Conservation (phyloP, 2,113 vertebrate species). For the Pterocles burchelli region DNA sequence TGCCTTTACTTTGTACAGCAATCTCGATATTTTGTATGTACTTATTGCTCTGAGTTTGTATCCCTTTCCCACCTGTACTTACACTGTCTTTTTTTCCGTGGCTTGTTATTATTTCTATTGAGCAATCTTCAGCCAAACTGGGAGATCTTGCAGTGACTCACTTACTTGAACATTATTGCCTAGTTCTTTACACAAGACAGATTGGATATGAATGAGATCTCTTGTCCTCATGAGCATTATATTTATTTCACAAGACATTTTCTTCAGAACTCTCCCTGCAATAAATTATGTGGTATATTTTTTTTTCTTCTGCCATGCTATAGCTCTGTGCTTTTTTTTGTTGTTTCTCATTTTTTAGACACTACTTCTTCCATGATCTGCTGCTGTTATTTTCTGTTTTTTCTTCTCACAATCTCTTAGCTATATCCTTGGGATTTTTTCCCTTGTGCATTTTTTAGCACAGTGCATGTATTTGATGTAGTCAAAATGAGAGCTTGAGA, state of each 20-base stretch:
- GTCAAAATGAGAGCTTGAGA: slow-evolving; percentile 38
- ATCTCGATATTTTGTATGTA: slow-evolving; percentile 20
- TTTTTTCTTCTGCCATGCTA: slow-evolving; percentile 58
- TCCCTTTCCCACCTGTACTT: slow-evolving; percentile 62
- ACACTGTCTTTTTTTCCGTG: slow-evolving; percentile 49
- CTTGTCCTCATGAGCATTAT: slow-evolving; percentile 64
- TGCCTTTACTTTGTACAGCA: slow-evolving; percentile 24
- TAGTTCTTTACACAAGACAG: slow-evolving; percentile 76
- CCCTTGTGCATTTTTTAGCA: slow-evolving; percentile 60
- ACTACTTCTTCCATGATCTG: slow-evolving; percentile 50
- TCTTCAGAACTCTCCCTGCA: slow-evolving; percentile 65
- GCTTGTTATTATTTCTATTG: slow-evolving; percentile 68
- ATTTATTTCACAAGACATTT: slow-evolving; percentile 68
- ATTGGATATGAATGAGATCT: slow-evolving; percentile 68
- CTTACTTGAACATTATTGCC: slow-evolving; percentile 74
- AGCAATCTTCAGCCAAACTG: slow-evolving; percentile 58
- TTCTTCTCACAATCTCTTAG: slow-evolving; percentile 50
- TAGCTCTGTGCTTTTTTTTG: slow-evolving; percentile 42
- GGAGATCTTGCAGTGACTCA: slow-evolving; percentile 55
- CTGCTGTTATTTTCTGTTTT: slow-evolving; percentile 57
- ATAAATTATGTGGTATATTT: slow-evolving; percentile 75
- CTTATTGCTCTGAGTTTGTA: slow-evolving; percentile 36
- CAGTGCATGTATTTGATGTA: neutral
- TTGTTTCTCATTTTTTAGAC: slow-evolving; percentile 71
- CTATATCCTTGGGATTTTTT: slow-evolving; percentile 52